phyloP scores from a whole-genome alignment of 2,888 invertebrate species.

The Athripsodes cinereus region DNA sequence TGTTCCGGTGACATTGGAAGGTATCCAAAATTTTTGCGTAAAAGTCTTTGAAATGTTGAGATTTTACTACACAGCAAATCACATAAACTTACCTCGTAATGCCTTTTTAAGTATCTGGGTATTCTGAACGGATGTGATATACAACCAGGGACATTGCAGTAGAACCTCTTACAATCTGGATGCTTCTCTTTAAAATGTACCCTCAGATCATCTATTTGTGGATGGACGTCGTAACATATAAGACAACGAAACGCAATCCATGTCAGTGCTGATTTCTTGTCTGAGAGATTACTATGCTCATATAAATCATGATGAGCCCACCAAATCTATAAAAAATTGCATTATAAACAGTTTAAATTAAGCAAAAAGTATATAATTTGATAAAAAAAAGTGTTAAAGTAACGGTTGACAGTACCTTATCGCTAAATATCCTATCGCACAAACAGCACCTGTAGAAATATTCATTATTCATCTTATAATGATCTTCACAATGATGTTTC shows the following conservation, averaged over 20 bases:
- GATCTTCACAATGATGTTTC: conserved; percentile 40
- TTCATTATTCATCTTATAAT: conserved; percentile 36
- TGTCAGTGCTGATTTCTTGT: conserved; percentile 21
- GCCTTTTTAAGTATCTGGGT: conserved; percentile 42
- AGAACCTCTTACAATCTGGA: conserved; percentile 40
- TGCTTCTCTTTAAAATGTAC: conserved; percentile 39
- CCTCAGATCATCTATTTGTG: conserved; percentile 38
- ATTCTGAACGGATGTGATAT: conserved; percentile 42
- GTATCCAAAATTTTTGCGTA: too few relatives aligned
- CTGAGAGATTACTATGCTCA: conserved; percentile 31
- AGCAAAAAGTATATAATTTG: too few relatives aligned
- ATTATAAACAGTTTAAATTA: too few relatives aligned
- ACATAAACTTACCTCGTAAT: conserved; percentile 41
- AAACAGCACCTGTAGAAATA: conserved; percentile 42
- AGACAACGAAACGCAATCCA: conserved; percentile 41
- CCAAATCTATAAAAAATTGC: conserved; percentile 16
- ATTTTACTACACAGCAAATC: too few relatives aligned
- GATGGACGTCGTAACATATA: conserved; percentile 38
- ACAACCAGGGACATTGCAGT: conserved; percentile 41
- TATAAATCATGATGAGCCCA: conserved; percentile 37
- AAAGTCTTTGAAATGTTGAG: too few relatives aligned
- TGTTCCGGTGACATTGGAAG: too few relatives aligned
- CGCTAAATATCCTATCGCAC: conserved; percentile 42
- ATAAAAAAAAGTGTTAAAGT: too few relatives aligned
- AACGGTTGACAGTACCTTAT: conserved; percentile 37